A percentile compares a stretch with the other conserved stretches of the same genome.
Conservation (phyloP, 1,140 invertebrate species). For the Drosophila rhopaloa region DNA sequence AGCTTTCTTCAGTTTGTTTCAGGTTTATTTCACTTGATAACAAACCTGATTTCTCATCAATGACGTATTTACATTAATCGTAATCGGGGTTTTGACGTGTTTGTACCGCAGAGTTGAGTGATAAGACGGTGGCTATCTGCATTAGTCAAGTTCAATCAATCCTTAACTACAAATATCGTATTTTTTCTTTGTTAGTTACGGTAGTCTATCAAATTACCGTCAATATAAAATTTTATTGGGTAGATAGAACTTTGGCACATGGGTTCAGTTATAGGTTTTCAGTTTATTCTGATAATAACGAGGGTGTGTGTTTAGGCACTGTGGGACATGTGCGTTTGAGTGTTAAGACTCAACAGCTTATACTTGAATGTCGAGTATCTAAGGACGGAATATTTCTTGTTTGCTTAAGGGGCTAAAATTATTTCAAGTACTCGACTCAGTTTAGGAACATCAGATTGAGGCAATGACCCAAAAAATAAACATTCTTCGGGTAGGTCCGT, state of each 20-base stretch:
- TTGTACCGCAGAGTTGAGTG: not conserved
- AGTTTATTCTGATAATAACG: slow-evolving; percentile 26
- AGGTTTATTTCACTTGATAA: slow-evolving; percentile 49
- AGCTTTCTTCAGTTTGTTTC: slow-evolving; percentile 18
- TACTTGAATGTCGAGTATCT: slow-evolving; percentile 25
- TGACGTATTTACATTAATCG: slow-evolving; percentile 29
- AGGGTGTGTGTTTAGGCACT: slow-evolving; percentile 14
- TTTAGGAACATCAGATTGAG: slow-evolving; percentile 7
- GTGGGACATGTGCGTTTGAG: not conserved
- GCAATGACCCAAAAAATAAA: slow-evolving; percentile 29
- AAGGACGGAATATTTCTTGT: slow-evolving; percentile 19
- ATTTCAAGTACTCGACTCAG: slow-evolving; percentile 16
- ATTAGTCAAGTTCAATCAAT: slow-evolving; percentile 10
- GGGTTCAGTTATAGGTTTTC: slow-evolving; percentile 14
- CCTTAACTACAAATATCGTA: not conserved
- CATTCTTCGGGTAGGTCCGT: slow-evolving; percentile 48
- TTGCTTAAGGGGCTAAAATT: slow-evolving; percentile 7
- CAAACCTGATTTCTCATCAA: slow-evolving; percentile 23
- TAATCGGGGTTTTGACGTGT: slow-evolving; percentile 7
- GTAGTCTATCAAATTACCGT: slow-evolving; percentile 30
- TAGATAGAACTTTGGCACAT: slow-evolving; percentile 50
- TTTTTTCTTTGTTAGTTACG: slow-evolving; percentile 8
- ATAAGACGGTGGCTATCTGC: slow-evolving; percentile 9
- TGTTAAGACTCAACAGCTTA: slow-evolving; percentile 12
- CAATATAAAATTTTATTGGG: slow-evolving; percentile 8